Base-by-base conservation (phyloP, 2,888 invertebrate genomes). In the Celastrina argiolus region DNA sequence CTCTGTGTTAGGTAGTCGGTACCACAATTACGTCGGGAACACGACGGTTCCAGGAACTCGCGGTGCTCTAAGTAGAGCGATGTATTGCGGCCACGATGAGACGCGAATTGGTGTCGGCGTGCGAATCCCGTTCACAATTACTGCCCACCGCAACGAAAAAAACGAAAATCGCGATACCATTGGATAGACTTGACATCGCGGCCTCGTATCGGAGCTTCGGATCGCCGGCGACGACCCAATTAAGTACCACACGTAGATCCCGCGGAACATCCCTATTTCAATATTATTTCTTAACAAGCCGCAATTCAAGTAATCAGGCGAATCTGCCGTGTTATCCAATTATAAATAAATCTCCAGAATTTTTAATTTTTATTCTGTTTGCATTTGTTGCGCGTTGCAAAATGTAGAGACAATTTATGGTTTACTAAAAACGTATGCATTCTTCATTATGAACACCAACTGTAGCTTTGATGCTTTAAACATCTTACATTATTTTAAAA, bases 41-140 rank as follows among this genome's bases (percentile, higher is more conserved):
- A 79, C 82, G 77, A 73, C 78, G 76, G 81, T 84, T 84, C 86
- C 84, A 86, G 87, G 86, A 88, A 87, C 87, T 83, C 80, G 83
- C 85, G 84, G 83, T 87, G 85, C 80, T 85, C 84, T 83, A 87
- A 87, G 85, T 89, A 81, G 87, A 85, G 86, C 88, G 82, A 87
- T 87, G 84, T 85, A 87, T 88, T 84, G 86, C 87, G 88, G 87
- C 83, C 87, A 82, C 84, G 87, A 85, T 87, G 87, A 85, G 87
- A 87, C 85, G 85, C 85, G 84, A 88, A 88, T 86, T 83, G 86
- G 87, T 87, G 89, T 82, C 85, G 84, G 81, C 74, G 82, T 84
- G 83, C 81, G 79, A 84, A 87, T 88, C 87, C 89, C 89, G 89
- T 89, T 89, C 87, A 82, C 87, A 79, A 88, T 88, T 87, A 87